Evolutionary conservation across 2,113 vertebrate genomes (phyloP).

Genomic region (Malaclemys terrapin): DNA sequence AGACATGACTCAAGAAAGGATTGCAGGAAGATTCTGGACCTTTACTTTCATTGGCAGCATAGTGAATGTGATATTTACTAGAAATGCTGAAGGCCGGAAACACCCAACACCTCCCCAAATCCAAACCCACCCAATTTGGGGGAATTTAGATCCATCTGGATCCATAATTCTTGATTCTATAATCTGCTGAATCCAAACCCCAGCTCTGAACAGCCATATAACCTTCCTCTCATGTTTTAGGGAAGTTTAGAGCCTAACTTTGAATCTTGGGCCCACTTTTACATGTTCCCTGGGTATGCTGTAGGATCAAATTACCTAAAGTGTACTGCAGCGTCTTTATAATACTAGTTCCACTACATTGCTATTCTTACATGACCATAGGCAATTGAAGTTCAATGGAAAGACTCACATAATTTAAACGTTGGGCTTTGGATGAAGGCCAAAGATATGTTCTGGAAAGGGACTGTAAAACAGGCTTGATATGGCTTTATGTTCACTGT

Average conservation of each 20-base stretch:
- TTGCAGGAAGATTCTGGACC: conserved; percentile 1
- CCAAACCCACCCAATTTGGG: not conserved
- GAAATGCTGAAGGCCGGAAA: not conserved
- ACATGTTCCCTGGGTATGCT: not conserved
- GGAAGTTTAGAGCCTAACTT: not conserved
- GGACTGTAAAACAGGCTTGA: not conserved
- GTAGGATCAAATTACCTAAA: not conserved
- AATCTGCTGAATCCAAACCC: not conserved
- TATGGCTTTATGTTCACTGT: accelerated
- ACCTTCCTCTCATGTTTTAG: not conserved
- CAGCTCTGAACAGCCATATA: not conserved
- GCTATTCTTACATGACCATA: not conserved
- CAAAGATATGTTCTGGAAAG: not conserved
- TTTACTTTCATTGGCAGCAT: not conserved
- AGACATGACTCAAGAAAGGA: not conserved
- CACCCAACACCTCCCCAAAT: not conserved
- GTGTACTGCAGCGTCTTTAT: not conserved
- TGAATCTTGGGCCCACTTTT: not conserved
- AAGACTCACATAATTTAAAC: not conserved
- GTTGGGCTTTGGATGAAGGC: not conserved
- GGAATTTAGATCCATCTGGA: not conserved
- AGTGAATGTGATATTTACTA: not conserved
- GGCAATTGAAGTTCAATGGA: not conserved
- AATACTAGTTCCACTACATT: accelerated
- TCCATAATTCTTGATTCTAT: not conserved